Evolutionary conservation across 23 tunicate species (phyloP).

Genomic region (Ascidia mentula): DNA sequence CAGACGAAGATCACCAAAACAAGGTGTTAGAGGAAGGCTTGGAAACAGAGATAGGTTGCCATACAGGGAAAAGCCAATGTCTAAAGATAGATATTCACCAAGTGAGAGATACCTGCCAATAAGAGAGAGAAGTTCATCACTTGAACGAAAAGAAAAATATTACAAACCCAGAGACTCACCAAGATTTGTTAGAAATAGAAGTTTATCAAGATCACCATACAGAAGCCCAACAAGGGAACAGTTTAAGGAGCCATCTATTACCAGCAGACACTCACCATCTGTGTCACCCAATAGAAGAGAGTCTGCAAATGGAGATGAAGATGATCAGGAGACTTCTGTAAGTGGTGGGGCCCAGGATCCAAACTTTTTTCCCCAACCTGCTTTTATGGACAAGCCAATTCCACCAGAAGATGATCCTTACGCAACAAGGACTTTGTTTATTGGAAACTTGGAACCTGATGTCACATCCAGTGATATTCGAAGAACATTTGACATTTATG

Average conservation of each 20-base stretch:
- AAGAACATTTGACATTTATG: slow-evolving; percentile 57
- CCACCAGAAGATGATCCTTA: slow-evolving; percentile 98
- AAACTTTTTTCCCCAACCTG: slow-evolving; percentile 30
- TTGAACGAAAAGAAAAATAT: neutral
- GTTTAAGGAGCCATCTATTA: slow-evolving; percentile 12
- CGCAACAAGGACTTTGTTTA: slow-evolving; percentile 91
- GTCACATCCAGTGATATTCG: slow-evolving; percentile 51
- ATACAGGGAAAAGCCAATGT: neutral
- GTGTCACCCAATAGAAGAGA: slow-evolving; percentile 4
- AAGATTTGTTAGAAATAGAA: slow-evolving; percentile 6
- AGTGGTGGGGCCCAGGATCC: slow-evolving; percentile 22
- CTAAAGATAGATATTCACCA: slow-evolving; percentile 24
- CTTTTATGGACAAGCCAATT: slow-evolving; percentile 67
- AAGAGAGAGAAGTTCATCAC: slow-evolving; percentile 1
- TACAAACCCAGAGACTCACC: neutral
- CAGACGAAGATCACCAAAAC: slow-evolving; percentile 19
- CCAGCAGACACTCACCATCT: slow-evolving; percentile 33
- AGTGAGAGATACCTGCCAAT: slow-evolving; percentile 19
- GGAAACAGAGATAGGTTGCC: neutral
- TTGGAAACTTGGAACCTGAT: slow-evolving; percentile 87
- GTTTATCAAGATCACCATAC: slow-evolving; percentile 25
- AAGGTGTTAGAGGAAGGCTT: neutral
- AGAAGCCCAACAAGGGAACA: slow-evolving; percentile 6
- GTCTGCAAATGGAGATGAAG: neutral
- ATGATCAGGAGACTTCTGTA: neutral